phyloP scores from a whole-genome alignment of 2,113 vertebrate genomes.

The Gila orcuttii region DNA sequence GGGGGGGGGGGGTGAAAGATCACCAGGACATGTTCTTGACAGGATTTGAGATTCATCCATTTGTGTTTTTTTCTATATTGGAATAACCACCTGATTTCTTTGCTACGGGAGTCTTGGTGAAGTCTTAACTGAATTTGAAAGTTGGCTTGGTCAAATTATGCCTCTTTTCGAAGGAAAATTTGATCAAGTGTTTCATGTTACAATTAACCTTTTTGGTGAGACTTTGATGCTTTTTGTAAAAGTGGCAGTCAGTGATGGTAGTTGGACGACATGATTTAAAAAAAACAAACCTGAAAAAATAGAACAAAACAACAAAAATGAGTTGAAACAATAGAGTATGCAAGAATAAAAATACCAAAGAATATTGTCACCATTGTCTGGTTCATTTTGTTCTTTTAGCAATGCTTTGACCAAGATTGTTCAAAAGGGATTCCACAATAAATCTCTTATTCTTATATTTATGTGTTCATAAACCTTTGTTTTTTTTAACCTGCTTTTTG shows the following conservation, averaged over 20 bases:
- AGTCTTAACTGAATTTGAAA: slow-evolving; percentile 32
- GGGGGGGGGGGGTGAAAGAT: not conserved
- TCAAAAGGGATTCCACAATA: slow-evolving; percentile 21
- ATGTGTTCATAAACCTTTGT: not conserved
- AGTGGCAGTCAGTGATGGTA: not conserved
- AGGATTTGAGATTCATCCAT: not conserved
- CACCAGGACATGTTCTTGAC: slow-evolving; percentile 10
- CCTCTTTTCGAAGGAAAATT: not conserved
- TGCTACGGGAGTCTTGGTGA: not conserved
- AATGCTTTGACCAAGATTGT: slow-evolving; percentile 11
- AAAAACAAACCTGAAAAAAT: not conserved
- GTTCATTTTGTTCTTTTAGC: not conserved
- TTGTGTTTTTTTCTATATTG: not conserved
- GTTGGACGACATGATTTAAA: not conserved
- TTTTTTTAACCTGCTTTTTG: slow-evolving; percentile 2
- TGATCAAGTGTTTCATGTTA: slow-evolving; percentile 11
- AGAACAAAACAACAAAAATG: slow-evolving; percentile 55
- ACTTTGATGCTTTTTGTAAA: not conserved
- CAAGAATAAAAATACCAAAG: slow-evolving; percentile 58
- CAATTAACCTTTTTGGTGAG: not conserved
- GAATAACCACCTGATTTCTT: slow-evolving; percentile 14
- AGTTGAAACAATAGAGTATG: slow-evolving; percentile 16
- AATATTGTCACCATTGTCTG: not conserved
- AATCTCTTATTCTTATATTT: not conserved
- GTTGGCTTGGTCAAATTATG: slow-evolving; percentile 1